phyloP scores from a whole-genome alignment of 1,140 invertebrate species.

The Mizuhopecten yessoensis region DNA sequence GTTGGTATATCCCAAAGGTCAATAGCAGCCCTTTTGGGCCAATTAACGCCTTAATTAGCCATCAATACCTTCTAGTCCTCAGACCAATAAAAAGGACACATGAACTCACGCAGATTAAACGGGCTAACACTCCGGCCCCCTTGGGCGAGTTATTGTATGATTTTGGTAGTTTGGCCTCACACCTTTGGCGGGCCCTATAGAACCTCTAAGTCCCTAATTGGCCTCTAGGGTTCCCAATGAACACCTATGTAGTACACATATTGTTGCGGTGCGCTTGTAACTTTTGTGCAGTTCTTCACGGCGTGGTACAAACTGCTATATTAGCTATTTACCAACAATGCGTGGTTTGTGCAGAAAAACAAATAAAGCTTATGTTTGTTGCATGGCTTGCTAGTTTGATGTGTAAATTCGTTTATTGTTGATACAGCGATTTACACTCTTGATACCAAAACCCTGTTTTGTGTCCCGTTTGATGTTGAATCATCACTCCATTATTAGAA shows the following conservation, averaged over 20 bases:
- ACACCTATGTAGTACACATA: neutral
- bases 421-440: neutral
- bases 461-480: neutral
- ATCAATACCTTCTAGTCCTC: constrained; percentile 4
- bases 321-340: neutral
- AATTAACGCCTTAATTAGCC: neutral
- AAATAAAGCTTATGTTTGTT: constrained; percentile 10
- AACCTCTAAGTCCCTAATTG: neutral
- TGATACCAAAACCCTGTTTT: neutral
- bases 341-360: neutral
- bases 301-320: neutral
- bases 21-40: neutral
- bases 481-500: neutral
- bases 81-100: neutral
- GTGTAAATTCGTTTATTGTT: neutral
- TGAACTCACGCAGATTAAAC: constrained; percentile 31
- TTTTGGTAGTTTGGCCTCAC: neutral
- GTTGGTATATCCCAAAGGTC: constrained; percentile 8
- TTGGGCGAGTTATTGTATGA: neutral
- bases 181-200: neutral
- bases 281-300: constrained; percentile 1
- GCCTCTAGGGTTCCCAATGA: neutral
- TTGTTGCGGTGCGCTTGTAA: neutral
- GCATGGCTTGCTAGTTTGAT: neutral
- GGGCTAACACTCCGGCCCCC: neutral